Base-by-base conservation (phyloP, 2,113 vertebrate genomes). In the Dipodomys ordii region DNA sequence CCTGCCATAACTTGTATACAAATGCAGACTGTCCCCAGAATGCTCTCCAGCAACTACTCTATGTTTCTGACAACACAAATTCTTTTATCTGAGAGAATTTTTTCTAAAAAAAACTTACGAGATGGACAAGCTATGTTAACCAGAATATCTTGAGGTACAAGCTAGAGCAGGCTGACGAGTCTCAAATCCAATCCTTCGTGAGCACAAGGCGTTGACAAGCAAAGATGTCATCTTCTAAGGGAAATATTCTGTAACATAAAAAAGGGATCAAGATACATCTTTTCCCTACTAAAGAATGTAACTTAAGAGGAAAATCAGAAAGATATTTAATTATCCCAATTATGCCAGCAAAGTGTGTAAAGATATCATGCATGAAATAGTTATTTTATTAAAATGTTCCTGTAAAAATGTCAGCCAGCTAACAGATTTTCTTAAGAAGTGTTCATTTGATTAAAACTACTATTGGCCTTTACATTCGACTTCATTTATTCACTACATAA, bases 211-310 rank as follows among this genome's bases (percentile, higher is more conserved):
- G 49, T 79, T 39, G 1, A 72, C 67, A 85, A 83, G 53, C 19
- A 13, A 0, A 84, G 81, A 18, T n/a, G 78, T 96, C 95, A 96
- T 95, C 95, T 96, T 90, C 95, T 90, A 69, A 97, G 97, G 30
- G 94, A 93, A 62, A 97, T 94, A 90, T 96, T 97, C 97, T 97
- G 93, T 5, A 96, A 96, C 35, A 94, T n/a, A 85, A 95, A 91
- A 74, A 68, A 39, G 39, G 49, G 27, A 28, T 96, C 79, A 96
- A 87, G 32, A 68, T 35, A 39, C 46, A 67, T n/a, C 27, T 46
- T 80, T 84, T 27, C 39, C 30, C 28, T n/a, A 16, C 28, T 15
- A 64, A 39, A 72, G 22, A 88, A 68, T n/a, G 1, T 27, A 71
- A 90, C 69, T 64, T 80, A 88, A 93, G 69, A 90, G 39, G 23